Evolutionary conservation across 2,888 invertebrate species (phyloP).

Genomic region (Apotomis capreana): DNA sequence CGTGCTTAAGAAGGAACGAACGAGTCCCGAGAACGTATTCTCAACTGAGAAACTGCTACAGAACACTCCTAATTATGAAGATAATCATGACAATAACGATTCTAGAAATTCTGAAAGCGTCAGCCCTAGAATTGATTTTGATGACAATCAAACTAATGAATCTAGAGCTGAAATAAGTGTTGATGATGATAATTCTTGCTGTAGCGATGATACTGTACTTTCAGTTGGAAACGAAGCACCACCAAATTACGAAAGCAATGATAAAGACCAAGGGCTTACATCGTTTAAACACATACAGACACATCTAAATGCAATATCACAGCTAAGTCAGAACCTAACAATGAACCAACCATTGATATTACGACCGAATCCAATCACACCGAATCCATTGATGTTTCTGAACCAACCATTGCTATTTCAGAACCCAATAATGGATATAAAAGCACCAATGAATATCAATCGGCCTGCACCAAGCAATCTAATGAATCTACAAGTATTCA

Average conservation of each 20-base stretch:
- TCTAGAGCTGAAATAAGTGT: conserved; percentile 74
- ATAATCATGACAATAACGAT: conserved; percentile 52
- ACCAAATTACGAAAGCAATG: conserved; percentile 59
- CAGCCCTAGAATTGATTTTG: conserved; percentile 68
- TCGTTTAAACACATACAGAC: conserved; percentile 87
- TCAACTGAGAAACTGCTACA: conserved; percentile 77
- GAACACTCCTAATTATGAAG: conserved; percentile 74
- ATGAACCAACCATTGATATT: conserved; percentile 73
- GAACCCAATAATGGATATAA: conserved; percentile 71
- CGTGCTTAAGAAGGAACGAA: conserved; percentile 78
- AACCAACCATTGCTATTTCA: conserved; percentile 77
- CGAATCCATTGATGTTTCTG: conserved; percentile 79
- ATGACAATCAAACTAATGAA: conserved; percentile 59
- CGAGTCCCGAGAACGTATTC: conserved; percentile 79
- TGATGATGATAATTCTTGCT: conserved; percentile 85
- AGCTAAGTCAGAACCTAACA: conserved; percentile 81
- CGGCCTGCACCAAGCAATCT: conserved; percentile 65
- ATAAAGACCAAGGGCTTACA: conserved; percentile 72
- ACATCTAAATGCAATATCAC: conserved; percentile 87
- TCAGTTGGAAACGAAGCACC: conserved; percentile 91
- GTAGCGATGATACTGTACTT: conserved; percentile 90
- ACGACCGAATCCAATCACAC: conserved; percentile 77
- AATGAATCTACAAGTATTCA: conserved; percentile 64
- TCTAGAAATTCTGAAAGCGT: conserved; percentile 66
- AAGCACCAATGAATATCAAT: conserved; percentile 58